These are phyloP conservation scores for Suncus etruscus DNA, from an alignment of 2,113 vertebrate genomes.

Conservation along the genomic window DNA sequence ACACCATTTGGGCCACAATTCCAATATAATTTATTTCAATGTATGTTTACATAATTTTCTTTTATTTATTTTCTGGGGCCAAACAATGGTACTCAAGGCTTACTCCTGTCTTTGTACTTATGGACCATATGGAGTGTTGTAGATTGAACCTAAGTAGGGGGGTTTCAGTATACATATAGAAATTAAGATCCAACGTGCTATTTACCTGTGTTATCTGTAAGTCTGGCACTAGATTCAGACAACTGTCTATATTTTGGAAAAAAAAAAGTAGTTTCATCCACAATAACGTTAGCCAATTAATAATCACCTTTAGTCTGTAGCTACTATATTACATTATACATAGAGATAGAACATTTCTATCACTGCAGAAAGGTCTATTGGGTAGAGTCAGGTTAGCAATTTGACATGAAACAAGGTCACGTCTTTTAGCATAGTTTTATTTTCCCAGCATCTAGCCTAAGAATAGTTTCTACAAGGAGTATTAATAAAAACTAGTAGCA, in stretches of 20 bases:
- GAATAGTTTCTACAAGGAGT: not conserved
- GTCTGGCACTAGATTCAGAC: not conserved
- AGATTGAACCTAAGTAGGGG: too few species aligned
- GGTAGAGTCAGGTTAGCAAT: not conserved
- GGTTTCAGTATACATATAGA: not conserved
- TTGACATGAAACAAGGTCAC: not conserved
- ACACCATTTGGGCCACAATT: too few species aligned
- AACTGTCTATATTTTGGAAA: not conserved
- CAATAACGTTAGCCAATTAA: not conserved
- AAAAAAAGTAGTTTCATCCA: not conserved
- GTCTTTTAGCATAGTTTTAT: conserved; percentile 11
- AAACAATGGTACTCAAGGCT: too few species aligned
- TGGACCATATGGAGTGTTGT: too few species aligned
- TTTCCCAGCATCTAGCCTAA: not conserved
- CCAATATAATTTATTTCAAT: too few species aligned
- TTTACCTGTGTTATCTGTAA: not conserved
- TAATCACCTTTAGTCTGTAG: not conserved
- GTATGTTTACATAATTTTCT: too few species aligned
- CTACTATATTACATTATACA: not conserved
- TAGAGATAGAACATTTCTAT: not conserved
- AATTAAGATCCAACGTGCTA: conserved; percentile 11
- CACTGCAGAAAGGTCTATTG: not conserved
- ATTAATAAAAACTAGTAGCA: not conserved
- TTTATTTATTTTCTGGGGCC: too few species aligned
- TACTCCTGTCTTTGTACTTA: too few species aligned